Evolutionary conservation across 1,140 invertebrate species (phyloP).

Genomic region (Drosophila lacteicornis): DNA sequence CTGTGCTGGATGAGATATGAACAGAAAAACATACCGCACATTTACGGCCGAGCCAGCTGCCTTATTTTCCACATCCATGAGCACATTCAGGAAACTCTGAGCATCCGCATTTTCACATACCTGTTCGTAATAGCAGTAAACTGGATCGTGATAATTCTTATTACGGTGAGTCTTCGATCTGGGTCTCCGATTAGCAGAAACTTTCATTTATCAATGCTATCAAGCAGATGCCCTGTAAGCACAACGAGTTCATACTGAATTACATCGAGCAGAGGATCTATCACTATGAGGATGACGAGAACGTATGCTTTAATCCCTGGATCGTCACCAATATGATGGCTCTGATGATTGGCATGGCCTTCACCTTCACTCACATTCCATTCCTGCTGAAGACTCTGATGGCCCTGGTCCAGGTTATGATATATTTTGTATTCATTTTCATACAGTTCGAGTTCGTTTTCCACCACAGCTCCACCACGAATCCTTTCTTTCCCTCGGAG

Average conservation of each 20-base stretch:
- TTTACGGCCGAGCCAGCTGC: slow-evolving; percentile 87
- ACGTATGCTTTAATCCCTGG: slow-evolving; percentile 88
- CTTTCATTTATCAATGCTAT: too few relatives aligned
- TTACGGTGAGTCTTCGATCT: slow-evolving; percentile 85
- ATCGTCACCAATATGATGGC: slow-evolving; percentile 91
- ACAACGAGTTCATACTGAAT: not conserved
- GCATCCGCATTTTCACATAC: slow-evolving; percentile 42
- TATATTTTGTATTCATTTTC: slow-evolving; percentile 90
- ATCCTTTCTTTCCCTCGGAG: slow-evolving; percentile 87
- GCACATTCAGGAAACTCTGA: slow-evolving; percentile 33
- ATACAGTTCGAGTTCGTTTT: slow-evolving; percentile 86
- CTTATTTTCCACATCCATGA: slow-evolving; percentile 77
- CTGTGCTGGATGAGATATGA: slow-evolving; percentile 85
- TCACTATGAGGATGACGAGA: slow-evolving; percentile 26
- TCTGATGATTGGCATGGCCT: slow-evolving; percentile 90
- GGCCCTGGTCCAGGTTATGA: slow-evolving; percentile 87
- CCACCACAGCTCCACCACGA: slow-evolving; percentile 87
- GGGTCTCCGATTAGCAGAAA: not conserved
- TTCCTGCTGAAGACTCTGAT: slow-evolving; percentile 92
- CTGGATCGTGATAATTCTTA: slow-evolving; percentile 87
- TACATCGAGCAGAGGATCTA: slow-evolving; percentile 51
- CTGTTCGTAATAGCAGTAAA: slow-evolving; percentile 85
- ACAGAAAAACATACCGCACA: slow-evolving; percentile 85
- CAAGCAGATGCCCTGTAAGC: slow-evolving; percentile 37
- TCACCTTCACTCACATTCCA: slow-evolving; percentile 93